Conservation (phyloP, 2,113 vertebrate genomes). For the Argyrosomus japonicus region DNA sequence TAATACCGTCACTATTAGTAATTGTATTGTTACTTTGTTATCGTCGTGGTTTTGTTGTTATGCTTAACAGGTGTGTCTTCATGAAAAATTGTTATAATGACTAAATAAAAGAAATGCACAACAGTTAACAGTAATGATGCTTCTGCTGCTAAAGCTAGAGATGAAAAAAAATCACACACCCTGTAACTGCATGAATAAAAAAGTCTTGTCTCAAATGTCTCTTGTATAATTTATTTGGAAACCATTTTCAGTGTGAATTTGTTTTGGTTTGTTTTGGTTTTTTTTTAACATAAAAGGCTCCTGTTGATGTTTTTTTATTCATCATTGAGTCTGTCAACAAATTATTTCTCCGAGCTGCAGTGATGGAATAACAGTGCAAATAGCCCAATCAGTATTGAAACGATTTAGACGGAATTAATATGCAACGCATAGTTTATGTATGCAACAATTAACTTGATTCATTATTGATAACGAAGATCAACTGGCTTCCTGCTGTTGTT, state of each 20-base stretch:
- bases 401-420: neutral
- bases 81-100: neutral
- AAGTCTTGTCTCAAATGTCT: neutral
- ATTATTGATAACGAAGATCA: constrained; percentile 19
- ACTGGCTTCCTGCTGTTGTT: constrained; percentile 30
- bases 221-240: constrained; percentile 3
- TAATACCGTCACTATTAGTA: neutral
- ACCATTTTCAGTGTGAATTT: neutral
- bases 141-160: neutral
- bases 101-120: neutral
- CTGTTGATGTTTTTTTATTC: neutral
- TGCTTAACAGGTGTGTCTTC: neutral
- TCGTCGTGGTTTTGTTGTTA: neutral
- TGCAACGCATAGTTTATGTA: constrained; percentile 18
- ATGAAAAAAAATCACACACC: neutral
- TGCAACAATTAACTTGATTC: constrained; percentile 23
- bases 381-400: constrained; percentile 7
- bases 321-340: neutral
- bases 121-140: neutral
- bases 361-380: constrained; percentile 5
- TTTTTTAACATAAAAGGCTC: neutral
- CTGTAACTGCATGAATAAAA: neutral
- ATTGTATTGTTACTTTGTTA: neutral
- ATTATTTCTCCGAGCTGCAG: neutral
- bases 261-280: neutral